Base-by-base conservation (phyloP, 2,113 vertebrate species). In the Bos javanicus region DNA sequence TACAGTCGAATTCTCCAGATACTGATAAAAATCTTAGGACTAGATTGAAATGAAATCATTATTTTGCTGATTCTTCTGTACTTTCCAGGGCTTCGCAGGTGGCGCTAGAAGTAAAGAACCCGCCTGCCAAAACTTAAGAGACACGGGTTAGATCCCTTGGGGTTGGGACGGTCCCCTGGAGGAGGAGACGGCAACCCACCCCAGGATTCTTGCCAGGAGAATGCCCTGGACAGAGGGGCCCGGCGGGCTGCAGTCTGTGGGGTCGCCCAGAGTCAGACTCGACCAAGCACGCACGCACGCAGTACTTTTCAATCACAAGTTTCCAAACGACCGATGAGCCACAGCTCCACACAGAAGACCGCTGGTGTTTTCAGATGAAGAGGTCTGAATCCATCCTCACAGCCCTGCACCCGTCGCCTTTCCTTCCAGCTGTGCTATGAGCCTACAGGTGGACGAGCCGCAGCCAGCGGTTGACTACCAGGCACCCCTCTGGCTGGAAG, bases 341-440 rank as follows among this genome's bases (percentile, higher is more conserved):
- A 2, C 6, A 56, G 60, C 9, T 2, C 57, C 3, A 33, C 36
- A 28, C 0, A 1, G 25, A 12, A 46, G 50, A 2, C 21, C 26
- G 48, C 12, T 6, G 0, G 1, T 0, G 7, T 1, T 19, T 12
- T 13, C 6, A 21, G 26, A 7, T 0, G 36, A 76, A 16, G 16
- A 3, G 6, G 21, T 3, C 5, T 11, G 16, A 4, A 3, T 3
- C 21, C 13, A n/a, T 2, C 16, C 21, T 17, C 16, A 2, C 0
- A 14, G 39, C 71, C 84, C 57, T 5, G 1, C 33, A 10, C 15
- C 1, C 12, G 4, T 11, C 3, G 1, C 48, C 25, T 10, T 6
- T 23, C 26, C 83, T 28, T 7, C 10, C 16, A 7, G 14, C 33
- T 2, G 33, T 3, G 16, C 1, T 4, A 14, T 2, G 84, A 16